Conservation (phyloP, 2,888 invertebrate genomes). For the Xanthorhoe designata region DNA sequence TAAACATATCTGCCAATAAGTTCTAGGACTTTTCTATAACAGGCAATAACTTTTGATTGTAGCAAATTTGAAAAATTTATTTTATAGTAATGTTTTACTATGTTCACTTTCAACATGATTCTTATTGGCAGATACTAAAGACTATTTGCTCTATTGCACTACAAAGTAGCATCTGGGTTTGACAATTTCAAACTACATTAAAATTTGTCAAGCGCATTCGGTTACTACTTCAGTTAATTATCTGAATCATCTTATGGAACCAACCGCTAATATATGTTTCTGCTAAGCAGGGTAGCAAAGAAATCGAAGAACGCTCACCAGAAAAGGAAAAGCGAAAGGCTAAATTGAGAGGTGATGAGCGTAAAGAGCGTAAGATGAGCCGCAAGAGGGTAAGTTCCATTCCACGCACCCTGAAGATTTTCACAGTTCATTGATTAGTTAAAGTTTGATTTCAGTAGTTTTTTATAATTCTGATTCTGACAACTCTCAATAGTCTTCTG, state of each 20-base stretch:
- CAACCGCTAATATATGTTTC: conserved; percentile 40
- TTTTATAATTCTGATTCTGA: no score
- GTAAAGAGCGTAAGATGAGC: conserved; percentile 92
- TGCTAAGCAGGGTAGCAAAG: conserved; percentile 83
- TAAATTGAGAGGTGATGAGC: conserved; percentile 80
- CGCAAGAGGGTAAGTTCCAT: conserved; percentile 88
- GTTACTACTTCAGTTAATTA: background rate
- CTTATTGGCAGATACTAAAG: conserved; percentile 10
- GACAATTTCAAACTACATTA: background rate
- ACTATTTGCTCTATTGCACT: background rate
- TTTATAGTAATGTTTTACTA: no score
- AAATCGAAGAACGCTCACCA: conserved; percentile 85
- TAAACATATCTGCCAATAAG: conserved; percentile 14
- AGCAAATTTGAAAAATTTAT: no score
- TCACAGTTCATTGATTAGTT: background rate
- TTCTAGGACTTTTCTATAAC: background rate
- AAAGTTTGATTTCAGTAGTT: background rate
- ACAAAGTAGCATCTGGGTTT: background rate
- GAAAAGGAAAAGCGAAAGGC: conserved; percentile 92
- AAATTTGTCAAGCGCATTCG: background rate
- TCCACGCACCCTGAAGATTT: conserved; percentile 18
- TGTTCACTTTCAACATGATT: background rate
- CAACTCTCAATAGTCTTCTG: no score
- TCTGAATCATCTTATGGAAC: conserved; percentile 12
- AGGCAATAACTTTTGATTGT: background rate